These are phyloP conservation scores for Eilema sororculum DNA, from an alignment of 2,888 invertebrate genomes.

Conservation along the genomic window DNA sequence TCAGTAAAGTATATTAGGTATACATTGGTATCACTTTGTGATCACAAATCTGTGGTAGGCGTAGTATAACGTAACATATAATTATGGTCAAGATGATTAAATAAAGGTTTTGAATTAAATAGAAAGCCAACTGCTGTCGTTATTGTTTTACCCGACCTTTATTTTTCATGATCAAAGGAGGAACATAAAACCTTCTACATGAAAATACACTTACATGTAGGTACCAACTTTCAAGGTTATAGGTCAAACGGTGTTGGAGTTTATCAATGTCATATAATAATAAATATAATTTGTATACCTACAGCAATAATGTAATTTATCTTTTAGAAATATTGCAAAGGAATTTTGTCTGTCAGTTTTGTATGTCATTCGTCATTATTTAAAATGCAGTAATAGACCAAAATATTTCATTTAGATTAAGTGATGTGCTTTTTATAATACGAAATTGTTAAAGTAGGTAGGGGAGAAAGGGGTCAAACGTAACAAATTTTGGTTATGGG, in stretches of 20 bases:
- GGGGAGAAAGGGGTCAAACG: too few relatives aligned
- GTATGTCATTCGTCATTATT: not conserved
- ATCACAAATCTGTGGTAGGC: too few relatives aligned
- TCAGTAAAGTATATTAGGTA: too few relatives aligned
- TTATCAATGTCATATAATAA: not conserved
- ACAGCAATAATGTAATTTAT: not conserved
- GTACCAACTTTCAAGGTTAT: not conserved
- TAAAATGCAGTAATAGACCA: not conserved
- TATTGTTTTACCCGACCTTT: not conserved
- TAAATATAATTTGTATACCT: too few relatives aligned
- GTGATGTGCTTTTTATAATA: not conserved
- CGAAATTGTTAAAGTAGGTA: too few relatives aligned
- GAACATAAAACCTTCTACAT: not conserved
- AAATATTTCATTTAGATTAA: not conserved
- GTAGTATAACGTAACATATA: too few relatives aligned
- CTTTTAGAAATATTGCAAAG: not conserved
- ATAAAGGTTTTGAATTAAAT: not conserved
- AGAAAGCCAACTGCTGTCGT: not conserved
- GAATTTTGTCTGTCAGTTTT: not conserved
- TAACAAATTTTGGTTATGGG: too few relatives aligned
- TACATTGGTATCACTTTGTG: too few relatives aligned
- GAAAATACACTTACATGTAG: slow-evolving; percentile 1
- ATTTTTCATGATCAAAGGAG: slow-evolving; percentile 1
- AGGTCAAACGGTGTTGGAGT: not conserved
- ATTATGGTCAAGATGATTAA: not conserved